Percentiles rank a stretch among this genome's conserved stretches.
These are phyloP conservation scores for Phrynocephalus forsythii DNA, from an alignment of 2,797 vertebrate genomes.

Conservation along the genomic window DNA sequence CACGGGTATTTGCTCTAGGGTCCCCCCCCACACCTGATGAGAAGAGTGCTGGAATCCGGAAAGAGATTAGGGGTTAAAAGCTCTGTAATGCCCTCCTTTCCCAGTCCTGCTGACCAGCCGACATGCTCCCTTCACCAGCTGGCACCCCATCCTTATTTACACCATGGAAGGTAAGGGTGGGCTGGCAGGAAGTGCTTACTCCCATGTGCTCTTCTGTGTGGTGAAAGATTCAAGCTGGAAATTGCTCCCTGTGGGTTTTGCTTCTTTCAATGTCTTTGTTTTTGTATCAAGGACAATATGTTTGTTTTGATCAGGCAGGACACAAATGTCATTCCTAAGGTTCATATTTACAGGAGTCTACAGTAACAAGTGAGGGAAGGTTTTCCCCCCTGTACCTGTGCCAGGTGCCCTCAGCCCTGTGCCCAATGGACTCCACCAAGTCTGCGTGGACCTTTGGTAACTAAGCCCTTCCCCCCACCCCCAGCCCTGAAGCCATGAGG, in stretches of 20 bases:
- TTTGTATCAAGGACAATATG: conserved; percentile 85
- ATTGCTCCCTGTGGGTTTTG: conserved; percentile 72
- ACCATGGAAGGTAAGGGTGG: conserved; percentile 80
- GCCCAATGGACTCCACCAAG: conserved; percentile 75
- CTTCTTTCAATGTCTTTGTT: conserved; percentile 71
- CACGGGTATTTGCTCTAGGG: conserved; percentile 63
- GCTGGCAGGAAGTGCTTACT: conserved; percentile 66
- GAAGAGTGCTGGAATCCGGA: conserved; percentile 76
- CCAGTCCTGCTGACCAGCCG: conserved; percentile 72
- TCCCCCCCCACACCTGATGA: conserved; percentile 61
- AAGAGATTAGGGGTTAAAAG: conserved; percentile 74
- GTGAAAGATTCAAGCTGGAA: conserved; percentile 69
- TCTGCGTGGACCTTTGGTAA: conserved; percentile 82
- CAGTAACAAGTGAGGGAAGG: conserved; percentile 76
- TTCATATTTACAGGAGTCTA: conserved; percentile 87
- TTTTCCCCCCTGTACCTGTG: conserved; percentile 25
- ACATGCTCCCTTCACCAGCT: conserved; percentile 75
- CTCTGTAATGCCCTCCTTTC: conserved; percentile 59
- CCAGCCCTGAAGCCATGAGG: conserved; percentile 43
- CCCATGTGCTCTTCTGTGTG: conserved; percentile 75
- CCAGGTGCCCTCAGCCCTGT: conserved; percentile 66
- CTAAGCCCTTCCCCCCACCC: conserved; percentile 78
- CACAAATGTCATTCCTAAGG: conserved; percentile 86
- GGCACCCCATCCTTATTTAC: conserved; percentile 80
- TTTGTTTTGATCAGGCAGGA: conserved; percentile 90